These are phyloP conservation scores for Sus scrofa DNA, from an alignment of 2,113 vertebrate species.

Conservation along the genomic window T2T-Sscrofa CM000812.6:186028001-186028500, in stretches of 20 bases:
- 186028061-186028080: background rate
- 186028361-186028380: background rate
- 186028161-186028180: background rate
- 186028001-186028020: background rate
- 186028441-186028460: background rate
- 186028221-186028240: constrained; percentile 27
- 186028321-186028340: background rate
- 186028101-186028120: background rate
- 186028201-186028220: background rate
- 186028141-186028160: background rate
- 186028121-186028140: background rate
- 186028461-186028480: background rate
- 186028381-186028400: background rate
- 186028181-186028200: constrained; percentile 19
- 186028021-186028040: background rate
- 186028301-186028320: background rate
- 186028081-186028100: background rate
- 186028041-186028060: constrained; percentile 16
- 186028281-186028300: background rate
- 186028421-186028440: background rate
- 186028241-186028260: background rate
- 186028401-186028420: background rate
- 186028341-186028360: background rate
- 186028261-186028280: background rate
- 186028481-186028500: background rate